phyloP scores from a whole-genome alignment of 2,113 vertebrate species.

The Bombycilla garrulus region DNA sequence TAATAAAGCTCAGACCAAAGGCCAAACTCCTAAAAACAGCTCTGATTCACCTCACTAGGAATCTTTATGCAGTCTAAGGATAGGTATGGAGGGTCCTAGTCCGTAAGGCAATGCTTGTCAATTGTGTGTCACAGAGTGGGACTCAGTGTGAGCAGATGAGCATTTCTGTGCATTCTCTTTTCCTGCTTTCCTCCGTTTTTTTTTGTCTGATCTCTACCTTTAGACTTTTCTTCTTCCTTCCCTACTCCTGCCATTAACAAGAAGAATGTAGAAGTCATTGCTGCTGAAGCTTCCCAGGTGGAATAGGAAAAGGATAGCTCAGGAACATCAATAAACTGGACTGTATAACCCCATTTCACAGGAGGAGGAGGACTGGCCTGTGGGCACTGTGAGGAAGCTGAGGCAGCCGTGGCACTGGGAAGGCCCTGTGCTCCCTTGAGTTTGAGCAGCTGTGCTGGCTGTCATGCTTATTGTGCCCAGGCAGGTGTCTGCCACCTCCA shows the following conservation, averaged over 20 bases:
- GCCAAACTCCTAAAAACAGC: not conserved
- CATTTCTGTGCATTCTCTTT: not conserved
- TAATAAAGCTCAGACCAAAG: not conserved
- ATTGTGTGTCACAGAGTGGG: not conserved
- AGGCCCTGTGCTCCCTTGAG: fast-evolving
- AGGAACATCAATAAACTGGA: not conserved
- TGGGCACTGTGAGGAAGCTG: not conserved
- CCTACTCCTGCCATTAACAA: not conserved
- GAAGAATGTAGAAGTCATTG: not conserved
- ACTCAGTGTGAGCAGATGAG: not conserved
- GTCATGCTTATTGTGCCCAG: not conserved
- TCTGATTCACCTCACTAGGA: not conserved
- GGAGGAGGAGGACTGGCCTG: not conserved
- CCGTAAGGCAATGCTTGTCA: not conserved
- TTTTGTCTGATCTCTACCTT: not conserved
- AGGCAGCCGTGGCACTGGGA: fast-evolving
- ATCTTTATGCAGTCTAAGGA: not conserved
- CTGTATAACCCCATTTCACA: not conserved
- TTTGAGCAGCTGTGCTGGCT: fast-evolving
- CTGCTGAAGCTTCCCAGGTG: not conserved
- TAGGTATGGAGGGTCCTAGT: not conserved
- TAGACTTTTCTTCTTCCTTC: not conserved
- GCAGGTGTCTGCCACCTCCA: fast-evolving
- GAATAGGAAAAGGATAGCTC: not conserved
- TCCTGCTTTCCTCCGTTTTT: not conserved